Percentiles rank a stretch among this genome's conserved stretches.
Conservation (phyloP, 2,113 vertebrate genomes). For the Casuarius casuarius region DNA sequence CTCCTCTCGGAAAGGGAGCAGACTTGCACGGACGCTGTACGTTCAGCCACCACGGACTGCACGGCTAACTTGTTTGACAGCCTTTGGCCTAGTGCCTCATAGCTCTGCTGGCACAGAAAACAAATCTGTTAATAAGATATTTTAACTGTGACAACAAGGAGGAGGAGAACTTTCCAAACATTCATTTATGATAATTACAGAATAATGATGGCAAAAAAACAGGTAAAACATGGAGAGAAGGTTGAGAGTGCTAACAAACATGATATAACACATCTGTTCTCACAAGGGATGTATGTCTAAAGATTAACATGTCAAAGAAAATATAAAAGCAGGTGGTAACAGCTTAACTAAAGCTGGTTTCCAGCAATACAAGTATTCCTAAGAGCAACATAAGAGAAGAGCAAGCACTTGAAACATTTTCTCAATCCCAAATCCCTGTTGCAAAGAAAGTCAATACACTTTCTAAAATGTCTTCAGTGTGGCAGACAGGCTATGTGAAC, state of each 20-base stretch:
- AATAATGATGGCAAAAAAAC: slow-evolving; percentile 64
- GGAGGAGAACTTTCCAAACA: slow-evolving; percentile 69
- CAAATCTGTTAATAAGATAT: slow-evolving; percentile 69
- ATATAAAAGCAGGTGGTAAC: slow-evolving; percentile 80
- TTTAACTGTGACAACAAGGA: slow-evolving; percentile 66
- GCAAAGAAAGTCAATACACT: slow-evolving; percentile 52
- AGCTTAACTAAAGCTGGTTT: slow-evolving; percentile 75
- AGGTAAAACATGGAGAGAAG: slow-evolving; percentile 67
- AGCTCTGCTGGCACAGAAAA: slow-evolving; percentile 63
- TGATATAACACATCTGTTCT: slow-evolving; percentile 77
- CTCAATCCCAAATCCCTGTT: slow-evolving; percentile 49
- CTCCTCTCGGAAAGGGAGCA: neutral
- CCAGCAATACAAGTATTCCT: slow-evolving; percentile 71
- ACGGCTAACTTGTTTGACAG: slow-evolving; percentile 29
- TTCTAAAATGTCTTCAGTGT: slow-evolving; percentile 12
- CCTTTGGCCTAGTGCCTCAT: slow-evolving; percentile 66
- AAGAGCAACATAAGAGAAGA: slow-evolving; percentile 74
- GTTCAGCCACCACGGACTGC: slow-evolving; percentile 18
- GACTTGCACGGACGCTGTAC: neutral
- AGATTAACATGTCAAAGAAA: slow-evolving; percentile 80
- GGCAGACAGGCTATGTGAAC: neutral
- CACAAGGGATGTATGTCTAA: slow-evolving; percentile 72
- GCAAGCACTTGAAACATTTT: slow-evolving; percentile 62
- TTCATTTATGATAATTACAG: slow-evolving; percentile 71
- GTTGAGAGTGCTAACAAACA: slow-evolving; percentile 74